These are phyloP conservation scores for Lateolabrax maculatus DNA, from an alignment of 2,797 vertebrate genomes.

Conservation along the genomic window DNA sequence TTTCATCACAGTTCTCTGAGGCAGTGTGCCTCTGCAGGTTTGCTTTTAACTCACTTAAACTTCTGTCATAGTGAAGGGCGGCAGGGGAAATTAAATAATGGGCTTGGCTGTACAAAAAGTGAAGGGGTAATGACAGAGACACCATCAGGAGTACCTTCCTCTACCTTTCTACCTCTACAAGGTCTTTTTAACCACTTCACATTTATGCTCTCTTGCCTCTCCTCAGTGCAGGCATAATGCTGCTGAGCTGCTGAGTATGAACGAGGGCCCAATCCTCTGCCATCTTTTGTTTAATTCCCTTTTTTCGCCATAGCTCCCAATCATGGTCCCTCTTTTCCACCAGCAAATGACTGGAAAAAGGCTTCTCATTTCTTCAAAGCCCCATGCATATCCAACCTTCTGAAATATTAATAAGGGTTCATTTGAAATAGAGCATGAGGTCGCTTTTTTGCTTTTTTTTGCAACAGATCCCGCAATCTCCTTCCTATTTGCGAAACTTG, in stretches of 20 bases:
- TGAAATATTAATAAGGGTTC: constrained; percentile 78
- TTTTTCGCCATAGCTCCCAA: constrained; percentile 50
- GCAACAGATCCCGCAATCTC: constrained; percentile 31
- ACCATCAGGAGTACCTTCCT: constrained; percentile 48
- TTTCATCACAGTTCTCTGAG: constrained; percentile 54
- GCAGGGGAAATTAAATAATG: constrained; percentile 75
- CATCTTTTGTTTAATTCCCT: constrained; percentile 64
- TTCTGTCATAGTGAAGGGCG: constrained; percentile 59
- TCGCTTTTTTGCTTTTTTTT: constrained; percentile 62
- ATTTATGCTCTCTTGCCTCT: constrained; percentile 47
- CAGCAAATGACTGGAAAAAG: constrained; percentile 51
- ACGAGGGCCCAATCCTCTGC: constrained; percentile 46
- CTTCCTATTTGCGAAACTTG: constrained; percentile 28
- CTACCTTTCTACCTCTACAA: constrained; percentile 61
- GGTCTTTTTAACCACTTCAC: constrained; percentile 75
- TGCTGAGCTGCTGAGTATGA: constrained; percentile 43
- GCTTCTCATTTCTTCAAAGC: constrained; percentile 74
- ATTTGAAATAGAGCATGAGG: constrained; percentile 70
- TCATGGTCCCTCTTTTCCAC: constrained; percentile 43
- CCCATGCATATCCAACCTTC: constrained; percentile 63
- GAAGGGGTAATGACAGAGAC: constrained; percentile 67
- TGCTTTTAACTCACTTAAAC: constrained; percentile 74
- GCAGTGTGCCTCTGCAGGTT: constrained; percentile 50
- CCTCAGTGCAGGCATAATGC: constrained; percentile 49
- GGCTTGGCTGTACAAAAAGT: constrained; percentile 58